Evolutionary conservation across 2,113 vertebrate genomes (phyloP).

Genomic region (Anhinga anhinga): DNA sequence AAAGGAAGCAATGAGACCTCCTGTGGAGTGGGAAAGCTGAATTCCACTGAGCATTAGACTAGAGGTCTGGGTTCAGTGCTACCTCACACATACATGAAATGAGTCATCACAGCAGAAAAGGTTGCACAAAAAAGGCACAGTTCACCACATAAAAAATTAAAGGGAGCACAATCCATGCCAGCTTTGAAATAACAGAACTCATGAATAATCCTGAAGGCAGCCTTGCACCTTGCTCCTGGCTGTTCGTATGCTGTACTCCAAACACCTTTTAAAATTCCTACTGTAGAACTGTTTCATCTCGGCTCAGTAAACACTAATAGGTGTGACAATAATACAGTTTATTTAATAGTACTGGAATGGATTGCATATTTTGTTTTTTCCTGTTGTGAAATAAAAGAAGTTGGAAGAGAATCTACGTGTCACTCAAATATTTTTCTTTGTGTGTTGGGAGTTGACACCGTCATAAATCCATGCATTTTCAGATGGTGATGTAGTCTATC

Average conservation of each 20-base stretch:
- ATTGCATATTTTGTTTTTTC: neutral
- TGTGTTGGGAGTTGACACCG: neutral
- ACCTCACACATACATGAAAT: neutral
- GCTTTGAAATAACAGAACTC: neutral
- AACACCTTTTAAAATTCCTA: neutral
- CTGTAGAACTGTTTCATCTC: neutral
- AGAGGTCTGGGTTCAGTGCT: neutral
- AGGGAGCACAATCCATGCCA: neutral
- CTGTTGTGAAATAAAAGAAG: neutral
- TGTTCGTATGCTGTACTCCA: neutral
- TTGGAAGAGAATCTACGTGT: neutral
- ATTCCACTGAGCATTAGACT: neutral
- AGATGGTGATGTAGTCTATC: neutral
- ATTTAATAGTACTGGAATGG: neutral
- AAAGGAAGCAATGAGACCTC: neutral
- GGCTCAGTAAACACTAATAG: neutral
- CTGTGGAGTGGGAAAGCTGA: neutral
- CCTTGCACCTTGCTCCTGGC: neutral
- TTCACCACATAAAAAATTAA: neutral
- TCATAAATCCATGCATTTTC: neutral
- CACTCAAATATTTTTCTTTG: neutral
- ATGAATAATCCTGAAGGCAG: neutral
- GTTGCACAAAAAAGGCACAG: neutral
- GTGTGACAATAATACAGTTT: neutral
- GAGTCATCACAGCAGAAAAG: neutral